Base-by-base conservation (phyloP, 2,797 vertebrate genomes). In the Falco berigora region DNA sequence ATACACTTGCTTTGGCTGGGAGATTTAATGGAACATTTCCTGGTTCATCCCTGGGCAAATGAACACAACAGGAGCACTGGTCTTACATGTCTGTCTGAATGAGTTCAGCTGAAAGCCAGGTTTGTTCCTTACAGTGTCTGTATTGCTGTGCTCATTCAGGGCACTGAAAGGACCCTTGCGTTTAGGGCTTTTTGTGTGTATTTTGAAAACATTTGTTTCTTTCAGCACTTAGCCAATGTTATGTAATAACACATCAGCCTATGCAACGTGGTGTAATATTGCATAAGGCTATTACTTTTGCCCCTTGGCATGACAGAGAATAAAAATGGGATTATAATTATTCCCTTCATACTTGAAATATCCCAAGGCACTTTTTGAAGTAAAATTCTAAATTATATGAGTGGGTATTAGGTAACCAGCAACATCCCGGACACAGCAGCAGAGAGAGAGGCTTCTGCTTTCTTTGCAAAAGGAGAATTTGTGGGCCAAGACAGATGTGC, bases 311-410 rank as follows among this genome's bases (percentile, higher is more conserved):
- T 9, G 23, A 46, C 42, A 80, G 83, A 80, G 77, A 79, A 96
- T 95, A 87, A 95, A 95, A 93, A 85, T 58, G 64, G 61, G 71
- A 89, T 94, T 93, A 83, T 64, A 93, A 87, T 92, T 82, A 56
- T 32, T 91, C 56, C 55, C 52, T 88, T 93, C 55, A 14, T 93
- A 82, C 7, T 88, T 82, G 71, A 89, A 95, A 92, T 93, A 92
- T 34, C 93, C 88, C 67, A 79, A 77, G 88, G 93, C 36, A 0
- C 23, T 71, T 74, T 92, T 58, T 73, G 55, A 94, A 92, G 40
- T 73, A 53, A 88, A 90, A 83, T 72, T 90, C 56, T 94, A 53
- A 92, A 58, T 72, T 84, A 59, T 24, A 40, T 36, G 63, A 62
- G 34, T 47, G 49, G 10, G 1, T 74, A 32, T 92, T 95, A 95